Base-by-base conservation (phyloP, 1,140 invertebrate genomes). In the Philotrypesis tridentata region DNA sequence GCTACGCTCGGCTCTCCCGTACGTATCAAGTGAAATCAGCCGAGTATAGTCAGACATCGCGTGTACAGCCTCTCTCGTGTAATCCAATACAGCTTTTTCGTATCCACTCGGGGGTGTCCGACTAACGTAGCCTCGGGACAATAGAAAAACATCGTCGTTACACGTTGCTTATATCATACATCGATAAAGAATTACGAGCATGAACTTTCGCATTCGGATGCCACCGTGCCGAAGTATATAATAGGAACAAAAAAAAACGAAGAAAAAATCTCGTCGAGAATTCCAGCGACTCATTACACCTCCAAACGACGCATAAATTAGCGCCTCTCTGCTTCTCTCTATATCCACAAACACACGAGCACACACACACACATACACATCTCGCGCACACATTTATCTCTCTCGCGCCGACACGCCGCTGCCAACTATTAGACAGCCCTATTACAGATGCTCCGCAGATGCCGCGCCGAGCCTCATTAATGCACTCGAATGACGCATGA, bases 401-500 rank as follows among this genome's bases (percentile, higher is more conserved):
- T 43, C 40, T 60, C 31, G 21, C 17, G n/a, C 27, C 60, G 61
- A 78, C 63, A 33, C 25, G 9, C 27, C 25, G 9, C 27, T 9
- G 27, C 25, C 27, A 40, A 43, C 76, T 70, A 78, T 70, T 78
- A 70, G 76, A 78, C 65, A 68, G 25, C 17, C 23, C 75, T 68
- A 78, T 78, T 78, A 48, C 37, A 23, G 40, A 70, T 11, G 65
- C 29, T 77, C 33, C 29, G 77, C 67, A 73, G 79, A 80, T 80
- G 71, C 72, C 14, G 40, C 6, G 78, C 68, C 21, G 75, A 55
- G 60, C 61, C 79, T 80, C 79, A 75, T 80, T 80, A 74, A 75
- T 75, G 61, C 61, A 74, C 71, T 74, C 37, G 37, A 80, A 80
- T 80, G 79, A 75, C 61, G 79, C 79, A 75, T 68, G 68, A 29